Conservation (phyloP, 2,888 invertebrate species). For the Meteorus colon region DNA sequence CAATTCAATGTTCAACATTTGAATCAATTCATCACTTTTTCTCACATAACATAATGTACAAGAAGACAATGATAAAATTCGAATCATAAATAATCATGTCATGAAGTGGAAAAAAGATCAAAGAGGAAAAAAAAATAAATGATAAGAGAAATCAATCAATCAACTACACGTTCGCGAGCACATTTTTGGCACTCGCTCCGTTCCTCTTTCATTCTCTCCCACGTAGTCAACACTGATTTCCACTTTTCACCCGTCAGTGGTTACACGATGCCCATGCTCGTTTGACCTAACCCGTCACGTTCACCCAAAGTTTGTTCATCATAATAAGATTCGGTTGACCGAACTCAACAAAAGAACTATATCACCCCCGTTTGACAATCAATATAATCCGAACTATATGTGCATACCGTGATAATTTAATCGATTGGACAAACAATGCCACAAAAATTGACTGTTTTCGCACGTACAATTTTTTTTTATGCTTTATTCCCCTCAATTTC, state of each 20-base stretch:
- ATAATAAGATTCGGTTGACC: slow-evolving; percentile 23
- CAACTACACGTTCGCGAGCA: background rate
- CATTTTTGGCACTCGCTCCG: slow-evolving; percentile 9
- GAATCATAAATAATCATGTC: background rate
- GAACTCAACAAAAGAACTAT: slow-evolving; percentile 12
- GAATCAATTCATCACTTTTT: background rate
- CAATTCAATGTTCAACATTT: background rate
- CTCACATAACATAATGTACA: background rate
- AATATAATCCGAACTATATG: background rate
- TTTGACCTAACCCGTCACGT: slow-evolving; percentile 18
- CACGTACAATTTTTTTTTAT: background rate
- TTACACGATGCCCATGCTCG: background rate
- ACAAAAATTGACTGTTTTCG: background rate
- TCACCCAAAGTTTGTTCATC: slow-evolving; percentile 5
- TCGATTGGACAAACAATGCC: background rate
- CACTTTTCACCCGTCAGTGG: slow-evolving; percentile 21
- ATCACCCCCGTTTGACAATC: background rate
- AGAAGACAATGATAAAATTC: background rate
- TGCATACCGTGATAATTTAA: background rate
- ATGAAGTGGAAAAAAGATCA: background rate
- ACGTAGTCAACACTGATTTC: background rate
- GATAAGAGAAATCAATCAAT: slow-evolving; percentile 8
- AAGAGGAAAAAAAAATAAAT: background rate
- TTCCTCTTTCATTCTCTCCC: background rate
- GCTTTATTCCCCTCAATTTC: background rate